A percentile compares a stretch with the other conserved stretches of the same genome.
Conservation (phyloP, 2,888 invertebrate species). For the Euphydryas editha region DNA sequence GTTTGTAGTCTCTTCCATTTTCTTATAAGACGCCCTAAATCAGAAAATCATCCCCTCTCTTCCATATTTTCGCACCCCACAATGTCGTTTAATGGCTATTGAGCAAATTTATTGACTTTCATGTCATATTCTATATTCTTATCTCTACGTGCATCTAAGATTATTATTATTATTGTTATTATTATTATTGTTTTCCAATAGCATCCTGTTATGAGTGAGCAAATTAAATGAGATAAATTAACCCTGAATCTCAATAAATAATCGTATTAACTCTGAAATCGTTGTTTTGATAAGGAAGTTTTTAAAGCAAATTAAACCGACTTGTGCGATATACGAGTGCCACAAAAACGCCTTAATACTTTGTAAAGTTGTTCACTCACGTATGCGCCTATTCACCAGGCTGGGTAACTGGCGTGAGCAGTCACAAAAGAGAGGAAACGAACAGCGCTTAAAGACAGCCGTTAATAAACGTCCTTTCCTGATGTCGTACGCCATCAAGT, state of each 20-base stretch:
- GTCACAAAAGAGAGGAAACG: slow-evolving; percentile 70
- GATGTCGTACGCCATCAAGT: slow-evolving; percentile 48
- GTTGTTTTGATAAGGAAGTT: slow-evolving; percentile 21
- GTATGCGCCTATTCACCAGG: slow-evolving; percentile 67
- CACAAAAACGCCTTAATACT: slow-evolving; percentile 62
- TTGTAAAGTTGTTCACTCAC: slow-evolving; percentile 65
- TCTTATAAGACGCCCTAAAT: slow-evolving; percentile 61
- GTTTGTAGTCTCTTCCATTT: slow-evolving; percentile 53
- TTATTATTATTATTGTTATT: slow-evolving; percentile 44
- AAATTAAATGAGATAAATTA: background rate
- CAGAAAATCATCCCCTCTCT: slow-evolving; percentile 75
- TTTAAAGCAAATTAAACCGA: slow-evolving; percentile 36
- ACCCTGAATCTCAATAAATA: background rate
- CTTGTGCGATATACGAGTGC: slow-evolving; percentile 41
- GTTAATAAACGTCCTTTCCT: slow-evolving; percentile 69
- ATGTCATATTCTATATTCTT: slow-evolving; percentile 80
- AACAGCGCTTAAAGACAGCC: slow-evolving; percentile 67
- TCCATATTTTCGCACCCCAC: slow-evolving; percentile 81
- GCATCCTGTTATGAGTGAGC: background rate
- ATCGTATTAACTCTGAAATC: background rate
- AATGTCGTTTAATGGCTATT: slow-evolving; percentile 80
- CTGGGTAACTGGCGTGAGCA: slow-evolving; percentile 62
- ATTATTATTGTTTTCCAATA: background rate
- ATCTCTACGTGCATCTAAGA: slow-evolving; percentile 73
- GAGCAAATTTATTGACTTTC: slow-evolving; percentile 81